Conservation (phyloP, 2,888 invertebrate species). For the Cheilosia grossa region DNA sequence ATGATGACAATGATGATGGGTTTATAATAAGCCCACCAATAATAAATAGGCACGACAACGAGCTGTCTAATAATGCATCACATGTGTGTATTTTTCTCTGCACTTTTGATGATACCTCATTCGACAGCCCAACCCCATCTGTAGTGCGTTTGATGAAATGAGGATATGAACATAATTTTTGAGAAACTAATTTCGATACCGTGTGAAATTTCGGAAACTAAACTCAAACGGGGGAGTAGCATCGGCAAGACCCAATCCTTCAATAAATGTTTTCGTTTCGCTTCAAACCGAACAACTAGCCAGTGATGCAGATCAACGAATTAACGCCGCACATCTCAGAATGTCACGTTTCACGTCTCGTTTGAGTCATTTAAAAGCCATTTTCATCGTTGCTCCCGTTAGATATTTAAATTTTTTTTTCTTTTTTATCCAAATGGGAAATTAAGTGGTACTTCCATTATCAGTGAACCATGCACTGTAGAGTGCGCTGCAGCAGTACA, state of each 20-base stretch:
- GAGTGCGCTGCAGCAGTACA: conserved; percentile 11
- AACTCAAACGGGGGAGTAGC: background rate
- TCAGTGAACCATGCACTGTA: conserved; percentile 68
- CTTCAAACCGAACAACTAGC: conserved; percentile 21
- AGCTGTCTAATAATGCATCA: conserved; percentile 42
- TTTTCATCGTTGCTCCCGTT: conserved; percentile 57
- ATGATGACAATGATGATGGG: conserved; percentile 71
- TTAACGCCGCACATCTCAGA: conserved; percentile 48
- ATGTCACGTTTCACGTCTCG: conserved; percentile 68
- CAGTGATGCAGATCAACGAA: conserved; percentile 28
- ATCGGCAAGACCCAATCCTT: background rate
- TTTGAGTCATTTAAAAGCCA: conserved; percentile 72
- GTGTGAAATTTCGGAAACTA: conserved; percentile 61
- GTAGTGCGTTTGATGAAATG: background rate
- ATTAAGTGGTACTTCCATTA: conserved; percentile 74
- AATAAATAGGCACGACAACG: conserved; percentile 24
- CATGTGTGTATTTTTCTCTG: conserved; percentile 28
- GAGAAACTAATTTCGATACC: conserved; percentile 44
- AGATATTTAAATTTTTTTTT: conserved; percentile 69
- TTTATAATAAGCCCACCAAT: conserved; percentile 65
- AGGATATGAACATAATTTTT: conserved; percentile 2
- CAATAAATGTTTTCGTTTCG: conserved; percentile 68
- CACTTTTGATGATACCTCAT: conserved; percentile 46
- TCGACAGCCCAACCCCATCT: conserved; percentile 46
- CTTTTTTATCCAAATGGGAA: conserved; percentile 74